These are phyloP conservation scores for Cichlasoma orientale DNA, from an alignment of 2,797 vertebrate genomes.

Conservation along the genomic window DNA sequence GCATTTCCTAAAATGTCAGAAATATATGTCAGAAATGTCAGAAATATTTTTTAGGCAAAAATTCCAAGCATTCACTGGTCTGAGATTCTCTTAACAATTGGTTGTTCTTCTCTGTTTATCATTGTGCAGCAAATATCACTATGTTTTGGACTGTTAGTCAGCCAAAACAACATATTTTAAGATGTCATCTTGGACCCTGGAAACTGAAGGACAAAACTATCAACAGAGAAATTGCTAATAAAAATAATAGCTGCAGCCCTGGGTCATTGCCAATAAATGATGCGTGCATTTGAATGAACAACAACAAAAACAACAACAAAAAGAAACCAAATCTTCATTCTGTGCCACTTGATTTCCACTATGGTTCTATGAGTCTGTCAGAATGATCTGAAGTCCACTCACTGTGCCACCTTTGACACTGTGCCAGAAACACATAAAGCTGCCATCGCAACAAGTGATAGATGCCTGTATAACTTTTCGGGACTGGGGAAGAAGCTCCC, in stretches of 20 bases:
- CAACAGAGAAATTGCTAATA: neutral
- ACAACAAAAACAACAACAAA: neutral
- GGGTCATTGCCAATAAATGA: conserved; percentile 9
- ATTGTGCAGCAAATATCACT: neutral
- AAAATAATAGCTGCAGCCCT: neutral
- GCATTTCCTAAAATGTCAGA: neutral
- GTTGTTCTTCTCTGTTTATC: neutral
- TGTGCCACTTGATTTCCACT: conserved; percentile 9
- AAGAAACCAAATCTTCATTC: neutral
- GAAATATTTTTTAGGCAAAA: neutral
- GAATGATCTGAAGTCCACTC: conserved; percentile 44
- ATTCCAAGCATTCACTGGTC: neutral
- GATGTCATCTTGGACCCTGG: neutral
- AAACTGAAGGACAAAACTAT: neutral
- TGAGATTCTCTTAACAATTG: neutral
- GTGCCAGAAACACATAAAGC: conserved; percentile 50
- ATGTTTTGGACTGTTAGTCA: neutral
- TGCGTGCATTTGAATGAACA: neutral
- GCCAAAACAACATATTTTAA: conserved; percentile 2
- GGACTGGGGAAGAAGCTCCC: conserved; percentile 31
- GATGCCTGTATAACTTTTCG: conserved; percentile 55
- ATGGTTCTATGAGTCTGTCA: conserved; percentile 36
- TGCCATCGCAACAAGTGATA: conserved; percentile 48
- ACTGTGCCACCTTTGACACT: conserved; percentile 24
- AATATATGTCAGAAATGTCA: neutral